Conservation (phyloP, 2,113 vertebrate species). For the Takifugu flavidus region DNA sequence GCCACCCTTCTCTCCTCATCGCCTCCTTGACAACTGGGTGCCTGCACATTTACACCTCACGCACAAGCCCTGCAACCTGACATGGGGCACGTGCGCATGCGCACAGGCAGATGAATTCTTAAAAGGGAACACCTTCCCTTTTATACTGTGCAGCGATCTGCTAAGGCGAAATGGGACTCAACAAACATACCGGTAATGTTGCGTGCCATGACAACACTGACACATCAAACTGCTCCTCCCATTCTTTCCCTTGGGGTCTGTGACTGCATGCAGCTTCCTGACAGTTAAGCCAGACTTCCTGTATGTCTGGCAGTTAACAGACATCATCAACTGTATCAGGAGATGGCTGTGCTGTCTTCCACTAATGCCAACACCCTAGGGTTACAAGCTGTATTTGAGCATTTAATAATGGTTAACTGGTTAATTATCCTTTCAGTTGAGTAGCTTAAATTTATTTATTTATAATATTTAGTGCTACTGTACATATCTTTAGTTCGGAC, state of each 20-base stretch:
- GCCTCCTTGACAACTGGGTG: conserved; percentile 52
- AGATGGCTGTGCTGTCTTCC: conserved; percentile 29
- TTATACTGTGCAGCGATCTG: conserved; percentile 44
- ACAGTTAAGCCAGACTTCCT: conserved; percentile 69
- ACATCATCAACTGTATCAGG: conserved; percentile 42
- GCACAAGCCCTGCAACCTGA: conserved; percentile 25
- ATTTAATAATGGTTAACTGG: not conserved
- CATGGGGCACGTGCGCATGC: not conserved
- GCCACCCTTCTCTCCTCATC: conserved; percentile 28
- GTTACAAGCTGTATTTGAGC: not conserved
- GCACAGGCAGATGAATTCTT: not conserved
- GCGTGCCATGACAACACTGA: conserved; percentile 40
- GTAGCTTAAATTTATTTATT: not conserved
- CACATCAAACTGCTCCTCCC: conserved; percentile 10
- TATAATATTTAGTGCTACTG: not conserved
- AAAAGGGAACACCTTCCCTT: not conserved
- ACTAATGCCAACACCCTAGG: conserved; percentile 3
- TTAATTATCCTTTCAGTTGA: not conserved
- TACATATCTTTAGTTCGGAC: too few relatives aligned
- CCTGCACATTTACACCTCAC: conserved; percentile 73
- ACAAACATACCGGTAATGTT: conserved; percentile 43
- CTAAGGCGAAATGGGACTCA: conserved; percentile 49
- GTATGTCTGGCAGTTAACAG: conserved; percentile 60
- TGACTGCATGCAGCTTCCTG: conserved; percentile 40
- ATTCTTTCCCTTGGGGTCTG: conserved; percentile 18